Base-by-base conservation (phyloP, 2,113 vertebrate genomes). In the Tapirus terrestris region DNA sequence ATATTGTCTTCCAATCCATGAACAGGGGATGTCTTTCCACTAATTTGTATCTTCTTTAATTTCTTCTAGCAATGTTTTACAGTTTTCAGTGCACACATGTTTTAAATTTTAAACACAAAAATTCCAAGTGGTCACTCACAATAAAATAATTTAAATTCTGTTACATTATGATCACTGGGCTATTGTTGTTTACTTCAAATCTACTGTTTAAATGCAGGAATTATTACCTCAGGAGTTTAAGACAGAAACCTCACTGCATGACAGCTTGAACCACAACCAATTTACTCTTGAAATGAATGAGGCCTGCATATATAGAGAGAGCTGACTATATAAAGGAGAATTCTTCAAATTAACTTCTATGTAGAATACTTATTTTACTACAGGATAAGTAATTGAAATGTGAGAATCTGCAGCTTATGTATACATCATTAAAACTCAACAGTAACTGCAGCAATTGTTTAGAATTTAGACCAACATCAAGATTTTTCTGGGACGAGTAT, bases 51-150 rank as follows among this genome's bases (percentile, higher is more conserved):
- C 63, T 27, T 61, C 84, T 56, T 72, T 63, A 45, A 27, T 56
- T 75, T 75, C 77, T 67, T 67, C 53, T 33, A 72, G 53, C 16
- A 86, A 31, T 67, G 14, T 77, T 84, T 89, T 65, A 17, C 70
- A 70, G 33, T 33, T 93, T 77, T 29, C 61, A 76, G n/a, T 56
- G 16, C 68, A 21, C 31, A n/a, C 61, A 48, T 51, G 33, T 27
- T 70, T 81, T 70, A 91, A 70, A 56, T 67, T 93, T 58, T 58
- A 63, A 70, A 91, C 16, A 89, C 88, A 95, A 91, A 84, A 70
- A 70, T 53, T 63, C 29, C 14, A 77, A 92, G 27, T 31, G 25
- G 16, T 67, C 83, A 73, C 53, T 92, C 75, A 60, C 36, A 60
- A 88, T 65, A 73, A 96, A 88, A 60, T 39, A 82, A 82, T 12